These are phyloP conservation scores for Parapristionchus giblindavisi DNA, from an alignment of 2,888 invertebrate species.

Conservation along the genomic window DNA sequence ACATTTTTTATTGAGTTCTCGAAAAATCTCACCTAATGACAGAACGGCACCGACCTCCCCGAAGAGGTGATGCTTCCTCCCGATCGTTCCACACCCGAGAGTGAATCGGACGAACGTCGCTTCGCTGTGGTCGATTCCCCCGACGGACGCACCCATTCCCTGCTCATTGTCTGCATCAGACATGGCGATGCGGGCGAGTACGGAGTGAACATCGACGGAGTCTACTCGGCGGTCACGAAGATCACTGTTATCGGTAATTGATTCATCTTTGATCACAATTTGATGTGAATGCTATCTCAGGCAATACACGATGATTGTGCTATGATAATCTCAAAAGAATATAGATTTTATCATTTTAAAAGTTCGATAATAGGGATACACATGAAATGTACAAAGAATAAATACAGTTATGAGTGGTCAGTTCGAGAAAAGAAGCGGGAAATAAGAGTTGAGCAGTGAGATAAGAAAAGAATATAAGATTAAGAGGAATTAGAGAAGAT, in stretches of 20 bases:
- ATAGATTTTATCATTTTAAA: too few relatives aligned
- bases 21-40: not conserved
- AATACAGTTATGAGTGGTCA: too few relatives aligned
- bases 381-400: too few relatives aligned
- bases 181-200: slow-evolving; percentile 56
- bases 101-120: slow-evolving; percentile 16
- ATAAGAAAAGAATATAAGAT: too few relatives aligned
- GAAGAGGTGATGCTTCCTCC: slow-evolving; percentile 26
- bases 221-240: slow-evolving; percentile 56
- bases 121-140: slow-evolving; percentile 29
- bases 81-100: slow-evolving; percentile 24
- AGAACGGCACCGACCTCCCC: slow-evolving; percentile 18
- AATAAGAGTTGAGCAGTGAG: too few relatives aligned
- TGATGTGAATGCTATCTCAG: too few relatives aligned
- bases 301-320: too few relatives aligned
- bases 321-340: too few relatives aligned
- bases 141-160: slow-evolving; percentile 47
- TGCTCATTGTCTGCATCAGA: slow-evolving; percentile 53
- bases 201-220: slow-evolving; percentile 53
- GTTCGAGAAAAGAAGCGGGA: too few relatives aligned
- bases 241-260: slow-evolving; percentile 52
- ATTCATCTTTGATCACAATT: not conserved
- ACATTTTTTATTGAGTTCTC: too few relatives aligned
- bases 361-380: too few relatives aligned
- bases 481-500: too few relatives aligned